These are phyloP conservation scores for Hydrolagus affinis DNA, from an alignment of 2,113 vertebrate species.

Conservation along the genomic window DNA sequence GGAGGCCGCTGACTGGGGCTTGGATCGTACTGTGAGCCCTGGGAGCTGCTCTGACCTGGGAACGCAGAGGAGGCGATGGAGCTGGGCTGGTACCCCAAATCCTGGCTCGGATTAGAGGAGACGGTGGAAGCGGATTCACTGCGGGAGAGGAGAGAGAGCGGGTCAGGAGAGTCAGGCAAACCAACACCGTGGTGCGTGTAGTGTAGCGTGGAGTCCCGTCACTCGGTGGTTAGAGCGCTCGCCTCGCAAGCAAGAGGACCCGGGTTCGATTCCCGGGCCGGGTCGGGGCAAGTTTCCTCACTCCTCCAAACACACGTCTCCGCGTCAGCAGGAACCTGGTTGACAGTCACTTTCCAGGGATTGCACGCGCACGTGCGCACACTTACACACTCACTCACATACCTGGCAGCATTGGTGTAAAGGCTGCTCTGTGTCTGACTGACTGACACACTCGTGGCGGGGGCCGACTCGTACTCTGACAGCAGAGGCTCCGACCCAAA, in stretches of 20 bases:
- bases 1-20: constrained; percentile 76
- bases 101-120: constrained; percentile 76
- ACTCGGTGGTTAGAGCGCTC: not conserved
- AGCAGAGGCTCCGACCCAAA: constrained; percentile 94
- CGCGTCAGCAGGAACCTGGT: no score
- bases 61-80: constrained; percentile 67
- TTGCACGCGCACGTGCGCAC: no score
- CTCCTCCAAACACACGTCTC: not conserved
- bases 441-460: constrained; percentile 59
- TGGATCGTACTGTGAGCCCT: constrained; percentile 85
- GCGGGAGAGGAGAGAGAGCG: constrained; percentile 22
- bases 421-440: constrained; percentile 77
- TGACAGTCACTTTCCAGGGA: no score
- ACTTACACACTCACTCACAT: not conserved
- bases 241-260: not conserved
- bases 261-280: not conserved
- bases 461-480: constrained; percentile 72
- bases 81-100: constrained; percentile 62
- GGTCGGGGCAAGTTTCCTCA: not conserved
- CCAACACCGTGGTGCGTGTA: no score
- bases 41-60: constrained; percentile 51
- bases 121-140: constrained; percentile 79
- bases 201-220: no score
- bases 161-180: not conserved
- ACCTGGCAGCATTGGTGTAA: constrained; percentile 85